Percentiles rank a stretch among this genome's conserved stretches.
phyloP scores from a whole-genome alignment of 2,113 vertebrate species.

The Syrrhaptes paradoxus region DNA sequence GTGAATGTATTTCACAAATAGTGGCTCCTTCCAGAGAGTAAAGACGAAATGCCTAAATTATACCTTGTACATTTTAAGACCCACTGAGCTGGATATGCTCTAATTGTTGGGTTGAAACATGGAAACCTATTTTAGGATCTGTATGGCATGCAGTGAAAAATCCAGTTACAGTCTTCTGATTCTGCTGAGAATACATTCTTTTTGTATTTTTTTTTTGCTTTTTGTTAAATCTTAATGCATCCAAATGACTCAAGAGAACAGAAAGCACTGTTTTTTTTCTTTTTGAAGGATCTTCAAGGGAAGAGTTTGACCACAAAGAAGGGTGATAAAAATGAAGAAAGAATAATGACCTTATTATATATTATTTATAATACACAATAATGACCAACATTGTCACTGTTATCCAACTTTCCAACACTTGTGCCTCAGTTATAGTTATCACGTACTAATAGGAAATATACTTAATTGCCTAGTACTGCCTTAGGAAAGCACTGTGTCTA shows the following conservation, averaged over 20 bases:
- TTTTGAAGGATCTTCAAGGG: background rate
- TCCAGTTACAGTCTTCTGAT: background rate
- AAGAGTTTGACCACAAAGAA: background rate
- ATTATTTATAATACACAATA: background rate
- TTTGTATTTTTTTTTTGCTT: background rate
- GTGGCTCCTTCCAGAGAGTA: background rate
- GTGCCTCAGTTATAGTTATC: background rate
- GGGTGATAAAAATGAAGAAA: background rate
- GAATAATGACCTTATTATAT: background rate
- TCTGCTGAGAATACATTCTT: background rate
- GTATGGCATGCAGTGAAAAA: background rate
- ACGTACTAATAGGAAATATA: background rate
- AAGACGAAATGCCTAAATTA: background rate
- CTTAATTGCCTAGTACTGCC: background rate
- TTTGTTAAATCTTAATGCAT: background rate
- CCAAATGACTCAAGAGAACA: background rate
- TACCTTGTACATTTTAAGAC: background rate
- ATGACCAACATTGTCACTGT: background rate
- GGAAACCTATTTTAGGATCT: background rate
- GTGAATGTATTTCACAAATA: background rate
- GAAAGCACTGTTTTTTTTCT: background rate
- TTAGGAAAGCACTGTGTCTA: background rate
- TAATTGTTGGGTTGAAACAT: background rate
- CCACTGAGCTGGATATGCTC: background rate
- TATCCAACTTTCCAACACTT: background rate